Conservation (phyloP, 2,888 invertebrate genomes). For the Heteromyza rotundicornis region DNA sequence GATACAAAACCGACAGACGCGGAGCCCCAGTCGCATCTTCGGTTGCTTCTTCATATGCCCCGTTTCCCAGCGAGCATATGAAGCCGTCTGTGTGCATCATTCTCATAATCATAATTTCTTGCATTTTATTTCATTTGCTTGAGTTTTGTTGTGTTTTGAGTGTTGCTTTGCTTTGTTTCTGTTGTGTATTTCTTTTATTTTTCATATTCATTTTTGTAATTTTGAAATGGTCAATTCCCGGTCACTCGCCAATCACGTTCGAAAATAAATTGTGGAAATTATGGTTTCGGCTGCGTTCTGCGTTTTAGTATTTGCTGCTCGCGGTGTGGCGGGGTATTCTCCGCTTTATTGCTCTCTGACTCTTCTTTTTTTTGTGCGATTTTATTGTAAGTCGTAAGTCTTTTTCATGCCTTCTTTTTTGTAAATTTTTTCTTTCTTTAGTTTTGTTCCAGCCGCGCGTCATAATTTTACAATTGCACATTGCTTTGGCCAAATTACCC, state of each 20-base stretch:
- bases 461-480: constrained; percentile 21
- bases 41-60: neutral
- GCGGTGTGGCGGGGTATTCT: constrained; percentile 3
- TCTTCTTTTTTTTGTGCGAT: neutral
- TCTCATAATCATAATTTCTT: constrained; percentile 54
- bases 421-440: neutral
- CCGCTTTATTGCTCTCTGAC: neutral
- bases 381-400: neutral
- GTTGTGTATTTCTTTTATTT: constrained; percentile 39
- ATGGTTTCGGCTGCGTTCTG: constrained; percentile 51
- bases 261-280: constrained; percentile 63
- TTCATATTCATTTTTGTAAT: neutral
- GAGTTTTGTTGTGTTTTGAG: constrained; percentile 31
- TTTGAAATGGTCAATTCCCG: constrained; percentile 6
- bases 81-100: constrained; percentile 28
- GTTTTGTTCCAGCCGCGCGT: constrained; percentile 2
- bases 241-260: constrained; percentile 53
- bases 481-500: constrained; percentile 18
- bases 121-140: constrained; percentile 57
- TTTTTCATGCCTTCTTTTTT: neutral
- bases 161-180: constrained; percentile 40
- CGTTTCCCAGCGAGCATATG: neutral
- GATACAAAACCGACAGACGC: neutral
- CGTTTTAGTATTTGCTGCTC: constrained; percentile 31
- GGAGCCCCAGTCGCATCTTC: neutral